These are phyloP conservation scores for Diabrotica virgifera DNA, from an alignment of 1,140 invertebrate genomes.

Conservation along the genomic window DNA sequence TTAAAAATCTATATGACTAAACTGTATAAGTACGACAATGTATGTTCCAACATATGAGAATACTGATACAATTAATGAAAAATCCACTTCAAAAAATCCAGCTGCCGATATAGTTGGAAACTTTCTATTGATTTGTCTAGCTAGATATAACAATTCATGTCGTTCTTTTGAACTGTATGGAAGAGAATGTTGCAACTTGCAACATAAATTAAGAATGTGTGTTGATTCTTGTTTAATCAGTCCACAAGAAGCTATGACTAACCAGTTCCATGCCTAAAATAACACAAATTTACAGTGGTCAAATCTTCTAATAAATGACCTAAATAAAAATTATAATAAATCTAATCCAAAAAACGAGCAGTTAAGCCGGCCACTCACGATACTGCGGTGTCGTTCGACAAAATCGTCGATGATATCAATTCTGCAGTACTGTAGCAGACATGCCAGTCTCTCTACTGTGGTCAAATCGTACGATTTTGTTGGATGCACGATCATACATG, in stretches of 20 bases:
- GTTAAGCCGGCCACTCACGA: too few relatives aligned
- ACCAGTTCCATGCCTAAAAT: constrained; percentile 16
- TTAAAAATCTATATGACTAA: constrained; percentile 23
- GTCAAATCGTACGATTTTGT: too few relatives aligned
- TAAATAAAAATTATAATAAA: not conserved
- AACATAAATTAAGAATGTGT: constrained; percentile 11
- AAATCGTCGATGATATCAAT: too few relatives aligned
- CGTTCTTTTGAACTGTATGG: constrained; percentile 12
- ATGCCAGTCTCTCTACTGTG: too few relatives aligned
- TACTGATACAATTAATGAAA: constrained; percentile 16
- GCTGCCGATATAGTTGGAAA: constrained; percentile 16
- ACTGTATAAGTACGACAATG: constrained; percentile 24
- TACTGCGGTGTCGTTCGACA: too few relatives aligned
- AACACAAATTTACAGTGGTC: not conserved
- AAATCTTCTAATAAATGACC: not conserved
- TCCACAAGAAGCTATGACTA: constrained; percentile 13
- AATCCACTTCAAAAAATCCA: constrained; percentile 24
- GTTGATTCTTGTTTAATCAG: constrained; percentile 14
- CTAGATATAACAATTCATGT: constrained; percentile 15
- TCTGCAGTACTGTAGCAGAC: too few relatives aligned
- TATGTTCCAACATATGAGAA: constrained; percentile 23
- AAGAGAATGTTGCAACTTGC: constrained; percentile 15
- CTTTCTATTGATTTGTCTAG: constrained; percentile 15
- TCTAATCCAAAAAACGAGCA: not conserved
- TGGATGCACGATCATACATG: too few relatives aligned